These are phyloP conservation scores for Chrysolina americana DNA, from an alignment of 2,888 invertebrate species.

Conservation along the genomic window DNA sequence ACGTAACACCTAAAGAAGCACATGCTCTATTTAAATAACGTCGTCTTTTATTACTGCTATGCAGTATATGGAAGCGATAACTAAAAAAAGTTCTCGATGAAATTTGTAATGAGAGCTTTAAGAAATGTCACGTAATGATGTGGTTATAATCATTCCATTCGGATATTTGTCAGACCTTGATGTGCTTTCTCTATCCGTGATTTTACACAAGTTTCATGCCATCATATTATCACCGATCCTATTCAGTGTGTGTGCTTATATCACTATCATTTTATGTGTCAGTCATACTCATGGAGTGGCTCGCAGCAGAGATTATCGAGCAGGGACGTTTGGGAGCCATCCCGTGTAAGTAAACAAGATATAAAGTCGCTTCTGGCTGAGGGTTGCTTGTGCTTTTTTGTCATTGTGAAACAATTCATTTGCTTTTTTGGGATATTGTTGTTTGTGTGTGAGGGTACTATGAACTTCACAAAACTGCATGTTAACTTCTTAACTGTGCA, in stretches of 20 bases:
- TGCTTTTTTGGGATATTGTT: neutral
- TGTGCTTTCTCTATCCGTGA: neutral
- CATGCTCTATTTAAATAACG: no score
- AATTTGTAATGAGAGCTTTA: no score
- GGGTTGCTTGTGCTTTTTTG: conserved; percentile 14
- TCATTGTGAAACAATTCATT: neutral
- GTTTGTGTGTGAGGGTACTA: neutral
- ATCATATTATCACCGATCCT: neutral
- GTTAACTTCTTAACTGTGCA: no score
- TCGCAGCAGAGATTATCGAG: conserved; percentile 83
- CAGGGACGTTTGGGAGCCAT: conserved; percentile 75
- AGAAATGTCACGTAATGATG: no score
- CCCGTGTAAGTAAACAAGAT: conserved; percentile 65
- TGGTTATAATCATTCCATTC: no score
- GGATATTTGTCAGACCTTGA: neutral
- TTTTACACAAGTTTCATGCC: neutral
- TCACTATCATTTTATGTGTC: conserved; percentile 60
- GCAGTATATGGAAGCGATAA: no score
- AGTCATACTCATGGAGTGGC: conserved; percentile 89
- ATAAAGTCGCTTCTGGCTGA: conserved; percentile 12
- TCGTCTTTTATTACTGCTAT: no score
- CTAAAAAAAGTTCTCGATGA: no score
- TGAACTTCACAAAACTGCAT: no score
- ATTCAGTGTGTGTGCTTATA: conserved; percentile 34
- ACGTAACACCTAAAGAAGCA: no score